phyloP scores from a whole-genome alignment of 2,888 invertebrate genomes.

The Euphydryas editha region DNA sequence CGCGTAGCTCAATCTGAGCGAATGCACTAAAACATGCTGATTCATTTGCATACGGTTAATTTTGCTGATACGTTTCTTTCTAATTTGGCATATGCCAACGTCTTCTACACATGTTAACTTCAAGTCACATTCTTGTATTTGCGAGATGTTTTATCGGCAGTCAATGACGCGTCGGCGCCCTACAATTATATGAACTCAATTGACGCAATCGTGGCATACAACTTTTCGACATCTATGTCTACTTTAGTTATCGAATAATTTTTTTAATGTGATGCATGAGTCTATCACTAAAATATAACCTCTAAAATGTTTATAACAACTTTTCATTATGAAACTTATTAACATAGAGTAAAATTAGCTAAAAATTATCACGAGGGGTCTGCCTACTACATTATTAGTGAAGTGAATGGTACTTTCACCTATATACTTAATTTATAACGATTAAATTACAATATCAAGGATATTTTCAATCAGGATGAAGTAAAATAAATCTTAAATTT shows the following conservation, averaged over 20 bases:
- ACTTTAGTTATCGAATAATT: not conserved
- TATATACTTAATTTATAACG: constrained; percentile 10
- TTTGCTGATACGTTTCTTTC: constrained; percentile 46
- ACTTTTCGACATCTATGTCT: constrained; percentile 10
- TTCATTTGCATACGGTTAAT: constrained; percentile 78
- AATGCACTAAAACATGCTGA: constrained; percentile 78
- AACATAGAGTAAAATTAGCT: constrained; percentile 1
- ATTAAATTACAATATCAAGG: constrained; percentile 15
- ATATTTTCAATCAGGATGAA: not conserved
- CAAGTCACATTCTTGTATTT: constrained; percentile 33
- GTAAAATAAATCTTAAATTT: not conserved
- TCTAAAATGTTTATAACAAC: constrained; percentile 8
- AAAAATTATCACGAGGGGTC: constrained; percentile 17
- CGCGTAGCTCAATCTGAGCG: constrained; percentile 77
- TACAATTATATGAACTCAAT: constrained; percentile 33
- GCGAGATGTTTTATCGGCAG: constrained; percentile 35
- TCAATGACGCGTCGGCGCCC: constrained; percentile 46
- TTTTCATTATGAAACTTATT: not conserved
- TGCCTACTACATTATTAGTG: constrained; percentile 40
- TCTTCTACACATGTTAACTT: constrained; percentile 38
- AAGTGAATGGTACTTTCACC: constrained; percentile 80
- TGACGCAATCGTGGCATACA: constrained; percentile 25
- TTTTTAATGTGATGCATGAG: not conserved
- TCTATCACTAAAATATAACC: constrained; percentile 13
- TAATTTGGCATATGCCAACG: constrained; percentile 31